Evolutionary conservation across 2,113 vertebrate genomes (phyloP).

Genomic region (Hyperopisus bebe): DNA sequence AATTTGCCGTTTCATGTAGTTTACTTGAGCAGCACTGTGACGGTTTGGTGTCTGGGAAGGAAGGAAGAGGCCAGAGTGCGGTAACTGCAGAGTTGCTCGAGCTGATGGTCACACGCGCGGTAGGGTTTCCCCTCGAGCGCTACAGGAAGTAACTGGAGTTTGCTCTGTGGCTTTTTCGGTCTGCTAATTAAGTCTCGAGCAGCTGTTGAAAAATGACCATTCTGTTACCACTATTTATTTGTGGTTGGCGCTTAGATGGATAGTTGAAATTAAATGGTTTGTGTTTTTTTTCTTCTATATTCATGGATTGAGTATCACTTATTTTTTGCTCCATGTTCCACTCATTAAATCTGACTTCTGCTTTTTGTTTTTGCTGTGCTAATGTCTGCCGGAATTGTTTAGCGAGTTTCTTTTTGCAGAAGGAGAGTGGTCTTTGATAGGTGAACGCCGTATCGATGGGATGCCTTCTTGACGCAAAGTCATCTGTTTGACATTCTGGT

Average conservation of each 20-base stretch:
- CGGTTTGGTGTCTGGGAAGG: not conserved
- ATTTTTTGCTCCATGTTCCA: not conserved
- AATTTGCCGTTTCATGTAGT: not conserved
- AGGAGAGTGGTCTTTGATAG: not conserved
- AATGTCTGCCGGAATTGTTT: not conserved
- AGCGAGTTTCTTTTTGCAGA: not conserved
- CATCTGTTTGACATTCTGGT: not conserved
- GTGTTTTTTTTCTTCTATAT: not conserved
- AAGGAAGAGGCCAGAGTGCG: not conserved
- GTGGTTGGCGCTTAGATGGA: not conserved
- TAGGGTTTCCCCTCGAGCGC: not conserved
- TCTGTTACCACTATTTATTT: not conserved
- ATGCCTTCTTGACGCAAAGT: not conserved
- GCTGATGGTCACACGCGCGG: not conserved
- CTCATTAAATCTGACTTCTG: not conserved
- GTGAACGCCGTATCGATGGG: not conserved
- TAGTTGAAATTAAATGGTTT: not conserved
- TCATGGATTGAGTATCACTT: not conserved
- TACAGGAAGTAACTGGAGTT: conserved; percentile 11
- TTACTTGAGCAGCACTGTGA: not conserved
- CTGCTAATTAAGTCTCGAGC: not conserved
- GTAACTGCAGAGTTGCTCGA: not conserved
- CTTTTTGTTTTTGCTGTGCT: not conserved
- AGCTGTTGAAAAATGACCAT: not conserved
- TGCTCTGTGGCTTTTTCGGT: conserved; percentile 1